Evolutionary conservation across 2,797 vertebrate species (phyloP).

Genomic region (Enoplosus armatus): DNA sequence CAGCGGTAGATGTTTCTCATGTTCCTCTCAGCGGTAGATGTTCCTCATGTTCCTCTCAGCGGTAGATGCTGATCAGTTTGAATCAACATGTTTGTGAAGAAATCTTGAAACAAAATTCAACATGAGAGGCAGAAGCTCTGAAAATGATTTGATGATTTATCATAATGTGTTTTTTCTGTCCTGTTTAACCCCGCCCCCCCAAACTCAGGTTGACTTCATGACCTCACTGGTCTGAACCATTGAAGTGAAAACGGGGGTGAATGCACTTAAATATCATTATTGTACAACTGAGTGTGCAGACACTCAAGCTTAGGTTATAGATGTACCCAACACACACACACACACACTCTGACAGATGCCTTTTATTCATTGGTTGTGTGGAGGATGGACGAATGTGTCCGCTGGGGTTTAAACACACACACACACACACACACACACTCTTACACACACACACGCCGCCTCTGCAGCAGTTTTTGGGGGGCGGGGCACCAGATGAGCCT

Average conservation of each 20-base stretch:
- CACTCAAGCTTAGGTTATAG: background rate
- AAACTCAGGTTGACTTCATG: too few species aligned
- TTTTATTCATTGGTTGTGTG: constrained; percentile 64
- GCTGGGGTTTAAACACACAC: constrained; percentile 42
- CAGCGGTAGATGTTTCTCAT: too few species aligned
- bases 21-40: constrained; percentile 8
- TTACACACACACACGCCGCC: background rate
- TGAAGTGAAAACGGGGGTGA: background rate
- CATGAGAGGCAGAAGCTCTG: too few species aligned
- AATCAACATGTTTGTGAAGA: too few species aligned
- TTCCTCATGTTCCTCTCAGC: too few species aligned
- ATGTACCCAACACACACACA: background rate
- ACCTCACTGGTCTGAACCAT: too few species aligned
- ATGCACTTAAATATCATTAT: background rate
- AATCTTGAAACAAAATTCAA: too few species aligned
- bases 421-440: constrained; percentile 24
- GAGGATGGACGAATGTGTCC: constrained; percentile 48
- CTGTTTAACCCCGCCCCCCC: too few species aligned
- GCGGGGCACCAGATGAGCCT: constrained; percentile 73
- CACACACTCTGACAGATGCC: constrained; percentile 38
- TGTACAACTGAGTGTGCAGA: background rate
- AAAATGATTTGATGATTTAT: too few species aligned
- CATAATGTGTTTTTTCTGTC: too few species aligned
- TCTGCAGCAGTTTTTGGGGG: background rate
- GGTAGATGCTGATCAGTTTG: too few species aligned